These are phyloP conservation scores for Drosophila orena DNA, from an alignment of 1,140 invertebrate species.

Conservation along the genomic window DNA sequence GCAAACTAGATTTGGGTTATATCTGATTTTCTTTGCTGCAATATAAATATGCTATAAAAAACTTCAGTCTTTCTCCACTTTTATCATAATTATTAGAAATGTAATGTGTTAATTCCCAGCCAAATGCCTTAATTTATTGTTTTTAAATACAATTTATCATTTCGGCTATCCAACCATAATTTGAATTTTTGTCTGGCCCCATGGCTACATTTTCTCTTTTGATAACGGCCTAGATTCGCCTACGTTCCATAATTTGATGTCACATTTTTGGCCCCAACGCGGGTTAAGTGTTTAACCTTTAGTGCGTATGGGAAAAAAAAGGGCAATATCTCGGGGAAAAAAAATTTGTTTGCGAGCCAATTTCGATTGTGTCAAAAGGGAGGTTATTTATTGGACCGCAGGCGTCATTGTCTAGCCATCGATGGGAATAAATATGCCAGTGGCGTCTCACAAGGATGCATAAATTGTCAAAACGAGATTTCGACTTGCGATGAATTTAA, in stretches of 20 bases:
- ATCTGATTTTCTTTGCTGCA: too few species aligned
- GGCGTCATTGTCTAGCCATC: conserved; percentile 68
- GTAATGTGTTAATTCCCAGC: not conserved
- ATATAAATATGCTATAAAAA: too few species aligned
- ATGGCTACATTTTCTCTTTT: conserved; percentile 5
- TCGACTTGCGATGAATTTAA: conserved; percentile 50
- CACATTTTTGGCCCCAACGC: conserved; percentile 43
- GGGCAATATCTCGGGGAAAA: conserved; percentile 22
- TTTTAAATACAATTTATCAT: too few species aligned
- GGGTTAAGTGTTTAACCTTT: conserved; percentile 70
- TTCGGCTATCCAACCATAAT: not conserved
- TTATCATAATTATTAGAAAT: too few species aligned
- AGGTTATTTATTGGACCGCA: conserved; percentile 65
- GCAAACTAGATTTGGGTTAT: not conserved
- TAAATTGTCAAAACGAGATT: conserved; percentile 69
- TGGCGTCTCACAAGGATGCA: conserved; percentile 43
- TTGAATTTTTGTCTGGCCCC: not conserved
- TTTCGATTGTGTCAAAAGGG: conserved; percentile 76
- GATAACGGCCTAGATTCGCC: conserved; percentile 23
- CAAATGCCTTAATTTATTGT: too few species aligned
- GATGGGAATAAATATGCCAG: conserved; percentile 71
- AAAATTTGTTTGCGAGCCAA: conserved; percentile 76
- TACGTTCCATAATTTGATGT: conserved; percentile 69
- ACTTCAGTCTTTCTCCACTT: too few species aligned
- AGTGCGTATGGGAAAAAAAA: conserved; percentile 27